Evolutionary conservation across 2,797 vertebrate species (phyloP).

Genomic region (Pristis pectinata): DNA sequence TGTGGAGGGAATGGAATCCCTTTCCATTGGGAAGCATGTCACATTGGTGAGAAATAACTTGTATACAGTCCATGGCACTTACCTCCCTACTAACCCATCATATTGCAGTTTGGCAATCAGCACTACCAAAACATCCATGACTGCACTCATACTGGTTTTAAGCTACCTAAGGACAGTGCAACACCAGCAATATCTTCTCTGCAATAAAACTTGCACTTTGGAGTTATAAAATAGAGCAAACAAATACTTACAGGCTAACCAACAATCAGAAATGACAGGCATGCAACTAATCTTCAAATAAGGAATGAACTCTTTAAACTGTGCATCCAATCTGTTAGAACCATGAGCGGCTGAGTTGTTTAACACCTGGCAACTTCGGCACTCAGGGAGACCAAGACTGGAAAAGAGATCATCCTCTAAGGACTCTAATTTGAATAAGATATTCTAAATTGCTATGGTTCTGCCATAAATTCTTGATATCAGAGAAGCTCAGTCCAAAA

Average conservation of each 20-base stretch:
- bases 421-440: neutral
- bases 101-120: neutral
- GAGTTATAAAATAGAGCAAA: neutral
- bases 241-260: neutral
- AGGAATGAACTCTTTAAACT: neutral
- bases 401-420: neutral
- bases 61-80: neutral
- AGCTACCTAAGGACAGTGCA: neutral
- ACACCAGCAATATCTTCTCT: neutral
- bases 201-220: neutral
- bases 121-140: neutral
- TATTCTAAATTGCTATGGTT: neutral
- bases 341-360: neutral
- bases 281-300: neutral
- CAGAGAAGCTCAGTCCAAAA: neutral
- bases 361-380: neutral
- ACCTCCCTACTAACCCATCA: neutral
- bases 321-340: neutral
- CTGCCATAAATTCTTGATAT: neutral
- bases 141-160: neutral
- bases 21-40: neutral
- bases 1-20: neutral
- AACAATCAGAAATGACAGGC: neutral
- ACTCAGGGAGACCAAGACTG: neutral
- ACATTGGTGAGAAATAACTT: neutral